Evolutionary conservation across 2,888 invertebrate genomes (phyloP).

Genomic region (Spodoptera exigua): DNA sequence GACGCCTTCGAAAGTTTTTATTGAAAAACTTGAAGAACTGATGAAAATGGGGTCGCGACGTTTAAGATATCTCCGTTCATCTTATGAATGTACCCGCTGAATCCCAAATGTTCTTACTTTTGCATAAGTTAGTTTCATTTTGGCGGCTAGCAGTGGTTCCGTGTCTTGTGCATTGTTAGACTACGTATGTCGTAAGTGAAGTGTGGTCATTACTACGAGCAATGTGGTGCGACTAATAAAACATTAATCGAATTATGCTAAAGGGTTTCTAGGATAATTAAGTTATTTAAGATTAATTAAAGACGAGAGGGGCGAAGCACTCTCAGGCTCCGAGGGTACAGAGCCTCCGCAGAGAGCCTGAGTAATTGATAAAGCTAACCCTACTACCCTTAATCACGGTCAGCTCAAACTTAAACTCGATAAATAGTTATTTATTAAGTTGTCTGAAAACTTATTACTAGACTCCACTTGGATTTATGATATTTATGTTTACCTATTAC

Average conservation of each 20-base stretch:
- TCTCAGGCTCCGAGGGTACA: constrained; percentile 61
- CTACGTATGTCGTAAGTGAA: constrained; percentile 36
- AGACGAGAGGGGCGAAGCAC: constrained; percentile 66
- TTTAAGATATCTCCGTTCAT: constrained; percentile 80
- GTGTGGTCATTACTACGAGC: constrained; percentile 18
- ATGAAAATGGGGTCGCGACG: constrained; percentile 86
- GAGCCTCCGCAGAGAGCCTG: constrained; percentile 70
- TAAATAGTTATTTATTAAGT: constrained; percentile 74
- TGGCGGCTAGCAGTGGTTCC: constrained; percentile 20
- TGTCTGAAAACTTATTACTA: constrained; percentile 68
- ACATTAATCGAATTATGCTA: constrained; percentile 58
- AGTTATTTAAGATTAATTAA: constrained; percentile 82
- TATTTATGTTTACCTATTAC: constrained; percentile 32
- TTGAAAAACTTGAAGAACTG: constrained; percentile 88
- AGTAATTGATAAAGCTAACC: constrained; percentile 84
- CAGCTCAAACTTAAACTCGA: constrained; percentile 72
- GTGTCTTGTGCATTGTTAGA: neutral
- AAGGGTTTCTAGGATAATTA: constrained; percentile 73
- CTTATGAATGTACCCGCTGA: constrained; percentile 78
- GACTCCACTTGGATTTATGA: constrained; percentile 42
- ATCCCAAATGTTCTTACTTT: constrained; percentile 71
- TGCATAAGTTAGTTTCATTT: constrained; percentile 60
- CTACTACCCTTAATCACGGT: constrained; percentile 77
- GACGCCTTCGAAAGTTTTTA: constrained; percentile 87
- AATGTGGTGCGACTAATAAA: constrained; percentile 49